These are phyloP conservation scores for Pogonomyrmex barbatus DNA, from an alignment of 1,140 invertebrate genomes.

Conservation along the genomic window DNA sequence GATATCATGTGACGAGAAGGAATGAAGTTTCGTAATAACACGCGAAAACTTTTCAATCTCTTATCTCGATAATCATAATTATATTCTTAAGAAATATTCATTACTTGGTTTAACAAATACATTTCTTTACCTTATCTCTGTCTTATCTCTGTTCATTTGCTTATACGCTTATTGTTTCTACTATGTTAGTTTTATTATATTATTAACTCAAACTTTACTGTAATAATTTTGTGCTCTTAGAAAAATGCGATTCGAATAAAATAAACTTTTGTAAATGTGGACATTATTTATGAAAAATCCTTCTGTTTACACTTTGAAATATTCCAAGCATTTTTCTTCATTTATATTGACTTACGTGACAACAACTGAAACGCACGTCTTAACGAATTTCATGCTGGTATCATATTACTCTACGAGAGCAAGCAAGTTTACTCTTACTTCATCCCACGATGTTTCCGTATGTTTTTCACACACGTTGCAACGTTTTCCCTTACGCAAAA, in stretches of 20 bases:
- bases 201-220: background rate
- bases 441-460: constrained; percentile 1
- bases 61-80: background rate
- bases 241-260: background rate
- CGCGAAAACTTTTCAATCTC: background rate
- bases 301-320: background rate
- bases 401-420: background rate
- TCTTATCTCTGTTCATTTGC: background rate
- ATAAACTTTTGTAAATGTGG: background rate
- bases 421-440: constrained; percentile 16
- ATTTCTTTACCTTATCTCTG: too few relatives aligned
- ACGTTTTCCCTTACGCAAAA: constrained; percentile 30
- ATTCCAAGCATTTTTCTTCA: background rate
- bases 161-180: background rate
- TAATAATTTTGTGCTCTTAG: background rate
- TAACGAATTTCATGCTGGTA: background rate
- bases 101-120: background rate
- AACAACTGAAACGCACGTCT: background rate
- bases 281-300: constrained; percentile 30
- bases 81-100: background rate
- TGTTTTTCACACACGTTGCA: constrained; percentile 16
- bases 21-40: constrained; percentile 7
- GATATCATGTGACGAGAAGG: background rate
- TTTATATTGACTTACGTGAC: constrained; percentile 8
- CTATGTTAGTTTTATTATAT: background rate